A percentile compares a stretch with the other conserved stretches of the same genome.
Evolutionary conservation across 2,113 vertebrate species (phyloP).

Genomic region (Gavia stellata): DNA sequence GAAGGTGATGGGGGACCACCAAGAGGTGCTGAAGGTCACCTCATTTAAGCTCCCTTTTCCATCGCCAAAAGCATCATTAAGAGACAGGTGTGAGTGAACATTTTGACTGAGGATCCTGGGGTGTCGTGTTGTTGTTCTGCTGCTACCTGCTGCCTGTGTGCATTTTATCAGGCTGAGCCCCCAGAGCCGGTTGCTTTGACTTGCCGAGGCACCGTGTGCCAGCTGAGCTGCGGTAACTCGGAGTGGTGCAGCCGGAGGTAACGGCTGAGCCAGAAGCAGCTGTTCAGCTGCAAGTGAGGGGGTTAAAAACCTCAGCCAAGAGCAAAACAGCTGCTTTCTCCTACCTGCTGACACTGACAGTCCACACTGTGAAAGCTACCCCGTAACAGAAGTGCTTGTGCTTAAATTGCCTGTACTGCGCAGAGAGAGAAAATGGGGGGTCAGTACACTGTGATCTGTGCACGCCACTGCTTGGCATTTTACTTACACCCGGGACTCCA

Average conservation of each 20-base stretch:
- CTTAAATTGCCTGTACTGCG: neutral
- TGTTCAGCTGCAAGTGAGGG: neutral
- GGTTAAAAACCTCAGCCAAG: neutral
- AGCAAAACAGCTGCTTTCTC: neutral
- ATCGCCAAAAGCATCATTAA: neutral
- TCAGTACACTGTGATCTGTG: rapidly evolving
- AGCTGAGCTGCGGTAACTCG: rapidly evolving
- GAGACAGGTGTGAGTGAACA: neutral
- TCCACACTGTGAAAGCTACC: neutral
- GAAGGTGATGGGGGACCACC: neutral
- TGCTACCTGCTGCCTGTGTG: neutral
- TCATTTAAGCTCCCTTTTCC: neutral
- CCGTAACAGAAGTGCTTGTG: rapidly evolving
- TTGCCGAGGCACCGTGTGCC: rapidly evolving
- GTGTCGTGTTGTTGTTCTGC: rapidly evolving
- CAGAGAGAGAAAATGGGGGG: neutral
- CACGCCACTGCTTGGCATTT: rapidly evolving
- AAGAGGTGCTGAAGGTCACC: neutral
- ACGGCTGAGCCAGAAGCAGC: rapidly evolving
- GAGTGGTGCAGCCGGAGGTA: neutral
- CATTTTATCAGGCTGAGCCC: neutral
- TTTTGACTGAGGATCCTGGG: neutral
- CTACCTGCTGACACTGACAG: neutral
- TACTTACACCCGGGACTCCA: neutral
- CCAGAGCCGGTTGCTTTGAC: neutral